Percentiles rank a stretch among this genome's conserved stretches.
phyloP scores from a whole-genome alignment of 2,888 invertebrate species.

The Clunio marinus region DNA sequence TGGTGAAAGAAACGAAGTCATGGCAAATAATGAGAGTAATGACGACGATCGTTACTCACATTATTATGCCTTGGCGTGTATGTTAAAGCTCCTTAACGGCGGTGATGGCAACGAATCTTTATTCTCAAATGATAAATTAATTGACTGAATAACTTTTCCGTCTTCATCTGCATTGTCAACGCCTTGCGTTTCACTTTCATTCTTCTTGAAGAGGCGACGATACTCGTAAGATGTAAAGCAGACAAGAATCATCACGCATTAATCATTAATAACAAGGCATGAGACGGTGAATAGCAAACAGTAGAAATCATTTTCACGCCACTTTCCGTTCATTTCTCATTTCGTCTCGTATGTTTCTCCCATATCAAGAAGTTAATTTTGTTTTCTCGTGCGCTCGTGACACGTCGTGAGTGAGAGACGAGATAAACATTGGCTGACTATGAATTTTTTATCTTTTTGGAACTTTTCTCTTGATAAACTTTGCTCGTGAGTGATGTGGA shows the following conservation, averaged over 20 bases:
- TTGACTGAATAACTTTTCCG: constrained; percentile 42
- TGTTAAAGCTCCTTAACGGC: constrained; percentile 46
- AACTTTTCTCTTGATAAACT: too few species aligned
- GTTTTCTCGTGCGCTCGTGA: not conserved
- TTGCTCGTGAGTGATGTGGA: too few species aligned
- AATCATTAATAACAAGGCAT: constrained; percentile 26
- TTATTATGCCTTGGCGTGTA: constrained; percentile 46
- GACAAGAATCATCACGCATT: constrained; percentile 11
- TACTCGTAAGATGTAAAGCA: not conserved
- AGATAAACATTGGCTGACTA: too few species aligned
- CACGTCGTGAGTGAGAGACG: not conserved
- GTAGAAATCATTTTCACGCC: constrained; percentile 2
- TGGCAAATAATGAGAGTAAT: not conserved
- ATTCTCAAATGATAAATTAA: constrained; percentile 45
- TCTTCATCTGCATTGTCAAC: not conserved
- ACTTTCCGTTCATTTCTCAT: constrained; percentile 3
- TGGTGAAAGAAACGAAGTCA: not conserved
- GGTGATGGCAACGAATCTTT: constrained; percentile 44
- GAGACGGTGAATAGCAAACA: not conserved
- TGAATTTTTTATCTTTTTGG: too few species aligned
- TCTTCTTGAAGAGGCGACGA: too few species aligned
- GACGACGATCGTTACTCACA: constrained; percentile 41
- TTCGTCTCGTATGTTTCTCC: not conserved
- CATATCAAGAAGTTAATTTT: not conserved
- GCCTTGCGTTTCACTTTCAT: too few species aligned